Percentiles rank a stretch among this genome's conserved stretches.
phyloP scores from a whole-genome alignment of 2,797 vertebrate species.

The Silurus lanzhouensis region DNA sequence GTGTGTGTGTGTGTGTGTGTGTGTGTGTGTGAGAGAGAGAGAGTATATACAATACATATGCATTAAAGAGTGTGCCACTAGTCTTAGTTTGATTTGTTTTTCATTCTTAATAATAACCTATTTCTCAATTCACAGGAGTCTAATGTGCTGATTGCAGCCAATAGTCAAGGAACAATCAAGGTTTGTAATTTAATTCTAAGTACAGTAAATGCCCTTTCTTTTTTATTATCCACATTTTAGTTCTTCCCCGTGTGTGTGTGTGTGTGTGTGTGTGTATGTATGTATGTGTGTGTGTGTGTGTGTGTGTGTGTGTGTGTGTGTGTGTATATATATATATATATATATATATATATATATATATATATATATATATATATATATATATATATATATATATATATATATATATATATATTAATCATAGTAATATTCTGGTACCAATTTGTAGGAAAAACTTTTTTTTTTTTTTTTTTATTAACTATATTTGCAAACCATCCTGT shows the following conservation, averaged over 20 bases:
- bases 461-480: no score
- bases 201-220: neutral
- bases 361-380: no score
- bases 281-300: no score
- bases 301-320: no score
- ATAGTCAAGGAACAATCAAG: slow-evolving; percentile 99
- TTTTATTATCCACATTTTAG: neutral
- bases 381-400: no score
- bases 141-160: slow-evolving; percentile 98
- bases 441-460: no score
- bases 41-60: neutral
- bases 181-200: slow-evolving; percentile 69
- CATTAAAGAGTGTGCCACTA: neutral
- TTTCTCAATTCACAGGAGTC: slow-evolving; percentile 83
- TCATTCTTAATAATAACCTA: neutral
- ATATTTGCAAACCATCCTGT: no score
- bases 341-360: no score
- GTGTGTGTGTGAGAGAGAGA: no score
- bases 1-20: no score
- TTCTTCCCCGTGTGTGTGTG: neutral
- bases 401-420: neutral
- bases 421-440: neutral
- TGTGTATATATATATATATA: no score
- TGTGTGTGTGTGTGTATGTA: no score
- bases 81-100: neutral